Evolutionary conservation across 2,888 invertebrate species (phyloP).

Genomic region (Spilarctia lutea): DNA sequence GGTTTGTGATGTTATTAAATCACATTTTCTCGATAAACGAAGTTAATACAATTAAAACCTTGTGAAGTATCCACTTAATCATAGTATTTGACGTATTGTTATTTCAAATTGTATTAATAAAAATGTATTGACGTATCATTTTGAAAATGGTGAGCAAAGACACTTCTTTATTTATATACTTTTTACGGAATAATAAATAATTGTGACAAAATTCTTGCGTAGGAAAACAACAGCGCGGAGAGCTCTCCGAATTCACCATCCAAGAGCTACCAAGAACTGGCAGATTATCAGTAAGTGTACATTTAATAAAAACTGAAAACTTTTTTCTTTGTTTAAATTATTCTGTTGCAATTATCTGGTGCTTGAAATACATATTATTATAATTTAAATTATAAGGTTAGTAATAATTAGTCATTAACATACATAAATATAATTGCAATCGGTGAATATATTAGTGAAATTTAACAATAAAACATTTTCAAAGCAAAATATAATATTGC

Average conservation of each 20-base stretch:
- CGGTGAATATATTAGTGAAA: not conserved
- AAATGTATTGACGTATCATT: constrained; percentile 14
- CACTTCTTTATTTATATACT: constrained; percentile 7
- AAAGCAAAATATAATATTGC: not conserved
- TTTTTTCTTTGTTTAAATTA: constrained; percentile 47
- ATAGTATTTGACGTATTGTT: not conserved
- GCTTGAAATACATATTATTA: not conserved
- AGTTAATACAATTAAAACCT: not conserved
- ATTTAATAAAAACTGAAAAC: constrained; percentile 25
- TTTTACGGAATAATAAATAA: not conserved
- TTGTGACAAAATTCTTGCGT: constrained; percentile 19
- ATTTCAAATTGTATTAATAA: constrained; percentile 3
- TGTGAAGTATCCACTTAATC: not conserved
- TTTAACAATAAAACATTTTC: not conserved
- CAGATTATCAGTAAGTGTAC: constrained; percentile 75
- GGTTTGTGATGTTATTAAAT: constrained; percentile 9
- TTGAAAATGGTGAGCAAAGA: constrained; percentile 44
- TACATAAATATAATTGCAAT: not conserved
- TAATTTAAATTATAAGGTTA: not conserved
- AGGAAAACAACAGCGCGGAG: constrained; percentile 63
- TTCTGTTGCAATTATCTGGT: constrained; percentile 18
- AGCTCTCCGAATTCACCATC: constrained; percentile 65
- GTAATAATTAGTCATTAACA: not conserved
- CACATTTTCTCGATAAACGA: not conserved
- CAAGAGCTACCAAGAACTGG: constrained; percentile 59